phyloP scores from a whole-genome alignment of 2,113 vertebrate species.

The Bos indicus region DNA sequence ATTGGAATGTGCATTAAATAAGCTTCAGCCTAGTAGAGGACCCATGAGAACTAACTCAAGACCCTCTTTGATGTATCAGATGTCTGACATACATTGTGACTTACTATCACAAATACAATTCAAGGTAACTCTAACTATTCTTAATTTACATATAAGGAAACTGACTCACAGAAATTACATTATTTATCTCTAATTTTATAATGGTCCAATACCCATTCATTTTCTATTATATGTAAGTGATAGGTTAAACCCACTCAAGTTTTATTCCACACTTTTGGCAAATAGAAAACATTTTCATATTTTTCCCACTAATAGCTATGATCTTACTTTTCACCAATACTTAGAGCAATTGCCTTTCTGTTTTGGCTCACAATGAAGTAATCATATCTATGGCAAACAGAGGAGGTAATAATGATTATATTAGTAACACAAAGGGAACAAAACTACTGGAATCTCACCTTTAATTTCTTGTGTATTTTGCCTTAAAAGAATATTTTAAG shows the following conservation, averaged over 20 bases:
- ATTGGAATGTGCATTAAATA: neutral
- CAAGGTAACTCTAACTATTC: neutral
- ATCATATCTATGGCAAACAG: neutral
- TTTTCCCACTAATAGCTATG: neutral
- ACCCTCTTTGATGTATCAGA: neutral
- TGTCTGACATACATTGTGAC: neutral
- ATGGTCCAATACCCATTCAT: neutral
- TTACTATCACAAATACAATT: neutral
- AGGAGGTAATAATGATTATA: neutral
- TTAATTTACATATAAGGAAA: neutral
- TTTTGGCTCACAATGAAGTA: neutral
- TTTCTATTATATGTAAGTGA: neutral
- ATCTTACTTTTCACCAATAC: neutral
- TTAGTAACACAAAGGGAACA: neutral
- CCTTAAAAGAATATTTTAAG: neutral
- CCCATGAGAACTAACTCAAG: neutral
- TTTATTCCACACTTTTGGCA: neutral
- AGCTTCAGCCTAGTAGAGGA: neutral
- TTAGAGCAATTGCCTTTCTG: neutral
- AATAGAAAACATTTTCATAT: neutral
- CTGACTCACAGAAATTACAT: neutral
- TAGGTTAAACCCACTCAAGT: neutral
- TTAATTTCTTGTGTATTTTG: neutral
- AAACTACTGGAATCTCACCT: neutral
- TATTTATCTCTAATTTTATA: neutral